Evolutionary conservation across 2,888 invertebrate species (phyloP), one percentile per base, ranked within the genome.

Genomic region (Melanotus villosus): DNA sequence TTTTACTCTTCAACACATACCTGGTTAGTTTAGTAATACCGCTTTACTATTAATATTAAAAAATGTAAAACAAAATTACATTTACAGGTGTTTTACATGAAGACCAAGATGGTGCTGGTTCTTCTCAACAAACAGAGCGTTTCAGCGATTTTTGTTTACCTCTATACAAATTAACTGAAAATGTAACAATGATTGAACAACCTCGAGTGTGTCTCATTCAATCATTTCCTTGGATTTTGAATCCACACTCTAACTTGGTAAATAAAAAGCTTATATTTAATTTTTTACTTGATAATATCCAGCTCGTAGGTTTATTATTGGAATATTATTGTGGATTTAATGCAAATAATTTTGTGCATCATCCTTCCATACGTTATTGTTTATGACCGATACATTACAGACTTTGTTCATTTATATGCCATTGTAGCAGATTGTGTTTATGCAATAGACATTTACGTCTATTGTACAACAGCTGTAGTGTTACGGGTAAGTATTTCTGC

Each of bases 201-300:
- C 36, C 34, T 9, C 2, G 26, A 18, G 14, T 65, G 3, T 65
- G 58, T 12, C n/a, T 59, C 2, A 14, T 47, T 7, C n/a, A 16
- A 5, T 23, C 16, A 12, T 65, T 59, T 30, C 65, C 65, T 50
- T 65, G 65, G 65, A 65, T 65, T 19, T 45, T 65, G 5, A 12
- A 50, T 16, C 58, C 65, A 19, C 12, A 19, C 2, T 65, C 65
- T 1, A 5, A 34, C 3, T 38, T 65, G 58, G 65, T 65, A 52
- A 32, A 1, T 47, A 10, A n/a, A 1, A 21, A 4, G 12, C 2
- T 3, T 26, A 3, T 38, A n/a, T 4, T 3, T 6, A n/a, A 6
- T 14, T 38, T 10, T 4, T 4, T 5, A 6, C 4, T 3, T 38
- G 10, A 38, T n/a, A 38, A 38, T 38, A 4, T 12, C 10, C 5